phyloP scores from a whole-genome alignment of 2,113 vertebrate genomes.

The Acrocephalus kingi region DNA sequence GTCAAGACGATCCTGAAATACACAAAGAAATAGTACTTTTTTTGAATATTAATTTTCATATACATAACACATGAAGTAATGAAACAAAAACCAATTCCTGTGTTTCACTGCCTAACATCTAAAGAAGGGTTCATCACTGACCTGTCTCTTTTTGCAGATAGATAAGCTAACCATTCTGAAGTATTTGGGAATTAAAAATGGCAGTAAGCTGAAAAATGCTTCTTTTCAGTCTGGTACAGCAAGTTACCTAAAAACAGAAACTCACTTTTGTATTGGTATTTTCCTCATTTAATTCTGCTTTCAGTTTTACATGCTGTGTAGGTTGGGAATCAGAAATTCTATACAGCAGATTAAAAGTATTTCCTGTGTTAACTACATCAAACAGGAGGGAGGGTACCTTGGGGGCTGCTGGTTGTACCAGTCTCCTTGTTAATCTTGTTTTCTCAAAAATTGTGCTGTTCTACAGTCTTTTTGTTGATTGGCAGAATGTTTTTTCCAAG shows the following conservation, averaged over 20 bases:
- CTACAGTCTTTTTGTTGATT: background rate
- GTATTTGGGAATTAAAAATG: background rate
- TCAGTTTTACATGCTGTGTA: background rate
- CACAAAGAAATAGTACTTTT: constrained; percentile 7
- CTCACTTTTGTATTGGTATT: background rate
- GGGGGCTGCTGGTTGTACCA: background rate
- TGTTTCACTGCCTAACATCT: background rate
- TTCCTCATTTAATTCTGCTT: background rate
- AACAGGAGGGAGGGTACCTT: background rate
- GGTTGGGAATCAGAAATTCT: background rate
- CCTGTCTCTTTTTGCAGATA: background rate
- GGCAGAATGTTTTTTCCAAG: background rate
- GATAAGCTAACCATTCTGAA: background rate
- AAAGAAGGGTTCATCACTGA: background rate
- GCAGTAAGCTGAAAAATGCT: background rate
- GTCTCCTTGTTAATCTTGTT: background rate
- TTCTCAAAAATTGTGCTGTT: background rate
- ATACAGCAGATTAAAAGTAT: background rate
- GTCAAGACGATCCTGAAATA: constrained; percentile 89
- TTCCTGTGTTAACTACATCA: background rate
- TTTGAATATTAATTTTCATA: background rate
- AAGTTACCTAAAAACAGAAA: background rate
- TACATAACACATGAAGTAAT: background rate
- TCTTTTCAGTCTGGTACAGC: background rate
- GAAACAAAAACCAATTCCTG: background rate